Evolutionary conservation across 2,113 vertebrate species (phyloP).

Genomic region (Pogonocichla stellata): DNA sequence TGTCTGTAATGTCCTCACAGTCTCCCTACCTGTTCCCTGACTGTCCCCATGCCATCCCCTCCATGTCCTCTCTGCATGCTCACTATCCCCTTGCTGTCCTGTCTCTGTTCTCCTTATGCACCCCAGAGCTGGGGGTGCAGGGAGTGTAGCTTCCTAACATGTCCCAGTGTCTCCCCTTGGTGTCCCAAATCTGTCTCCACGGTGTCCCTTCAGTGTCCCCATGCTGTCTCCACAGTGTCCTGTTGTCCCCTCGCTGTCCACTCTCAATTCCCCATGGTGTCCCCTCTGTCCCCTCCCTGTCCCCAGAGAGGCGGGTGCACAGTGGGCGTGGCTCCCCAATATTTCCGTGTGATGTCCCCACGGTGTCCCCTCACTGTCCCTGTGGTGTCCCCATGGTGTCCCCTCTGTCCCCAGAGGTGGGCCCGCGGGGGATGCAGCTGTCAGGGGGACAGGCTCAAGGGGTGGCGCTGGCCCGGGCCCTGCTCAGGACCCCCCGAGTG

Average conservation of each 20-base stretch:
- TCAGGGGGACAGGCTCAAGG: not conserved
- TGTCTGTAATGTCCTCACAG: not conserved
- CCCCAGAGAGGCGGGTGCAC: fast-evolving
- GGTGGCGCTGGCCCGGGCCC: not conserved
- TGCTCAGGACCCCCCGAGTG: not conserved
- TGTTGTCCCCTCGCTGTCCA: fast-evolving
- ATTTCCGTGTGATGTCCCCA: fast-evolving
- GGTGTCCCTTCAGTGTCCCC: not conserved
- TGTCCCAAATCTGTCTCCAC: not conserved
- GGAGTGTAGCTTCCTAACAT: not conserved
- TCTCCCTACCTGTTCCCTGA: not conserved
- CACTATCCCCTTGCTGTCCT: fast-evolving
- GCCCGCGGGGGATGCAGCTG: not conserved
- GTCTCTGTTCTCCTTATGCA: not conserved
- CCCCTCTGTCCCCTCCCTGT: not conserved
- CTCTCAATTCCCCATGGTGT: too few species aligned
- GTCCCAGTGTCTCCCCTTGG: not conserved
- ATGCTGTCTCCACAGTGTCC: not conserved
- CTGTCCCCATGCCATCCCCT: not conserved
- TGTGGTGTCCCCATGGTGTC: not conserved
- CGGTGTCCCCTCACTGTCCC: not conserved
- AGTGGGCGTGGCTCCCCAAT: not conserved
- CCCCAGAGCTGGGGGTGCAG: not conserved
- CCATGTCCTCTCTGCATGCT: not conserved
- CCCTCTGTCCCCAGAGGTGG: not conserved